phyloP scores from a whole-genome alignment of 2,797 vertebrate genomes.

The Natrix natrix region DNA sequence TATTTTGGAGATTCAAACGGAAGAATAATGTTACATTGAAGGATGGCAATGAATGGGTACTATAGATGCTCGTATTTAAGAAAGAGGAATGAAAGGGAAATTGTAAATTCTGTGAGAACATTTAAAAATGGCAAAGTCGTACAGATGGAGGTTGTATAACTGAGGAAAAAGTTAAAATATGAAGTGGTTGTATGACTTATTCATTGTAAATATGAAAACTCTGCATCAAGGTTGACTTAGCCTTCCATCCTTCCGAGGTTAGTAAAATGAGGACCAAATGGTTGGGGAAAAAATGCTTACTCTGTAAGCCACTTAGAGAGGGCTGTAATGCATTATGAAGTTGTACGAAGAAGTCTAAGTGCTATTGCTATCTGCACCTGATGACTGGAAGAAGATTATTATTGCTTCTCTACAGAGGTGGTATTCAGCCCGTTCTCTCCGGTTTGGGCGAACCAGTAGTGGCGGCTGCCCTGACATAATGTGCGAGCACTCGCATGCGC shows the following conservation, averaged over 20 bases:
- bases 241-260: too few relatives aligned
- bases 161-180: neutral
- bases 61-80: neutral
- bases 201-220: neutral
- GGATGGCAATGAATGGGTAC: neutral
- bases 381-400: neutral
- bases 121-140: neutral
- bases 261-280: too few relatives aligned
- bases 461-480: too few relatives aligned
- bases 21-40: neutral
- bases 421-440: too few relatives aligned
- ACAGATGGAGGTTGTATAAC: neutral
- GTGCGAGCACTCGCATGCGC: too few relatives aligned
- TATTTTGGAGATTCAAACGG: neutral
- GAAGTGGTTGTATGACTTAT: neutral
- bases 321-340: too few relatives aligned
- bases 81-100: neutral
- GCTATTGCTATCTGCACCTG: neutral
- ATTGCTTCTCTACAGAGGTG: neutral
- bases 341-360: too few relatives aligned
- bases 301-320: too few relatives aligned
- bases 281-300: too few relatives aligned
- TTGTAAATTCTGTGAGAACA: neutral
- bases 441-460: too few relatives aligned
- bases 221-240: neutral